Evolutionary conservation across 92 coral and sea anemone species (phyloP), one percentile per base, ranked within the genome.

Genomic region (Galaxea fascicularis): DNA sequence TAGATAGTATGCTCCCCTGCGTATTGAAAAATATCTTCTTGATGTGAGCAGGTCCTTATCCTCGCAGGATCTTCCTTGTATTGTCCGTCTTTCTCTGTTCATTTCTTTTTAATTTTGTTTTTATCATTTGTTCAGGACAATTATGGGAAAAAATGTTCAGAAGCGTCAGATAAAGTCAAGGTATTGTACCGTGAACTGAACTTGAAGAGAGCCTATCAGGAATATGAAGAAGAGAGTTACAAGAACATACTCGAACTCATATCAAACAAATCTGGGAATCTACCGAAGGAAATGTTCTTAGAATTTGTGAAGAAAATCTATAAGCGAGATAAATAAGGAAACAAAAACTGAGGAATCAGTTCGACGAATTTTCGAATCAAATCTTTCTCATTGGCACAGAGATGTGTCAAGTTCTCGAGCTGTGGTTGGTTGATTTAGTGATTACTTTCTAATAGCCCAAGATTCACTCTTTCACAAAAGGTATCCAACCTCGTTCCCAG

Each of bases 251-350:
- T 89, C 21, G 83, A 90, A 11, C 90, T 91, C 18, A 95, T 97
- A 65, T 44, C 86, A 8, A 79, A 82, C 26, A 88, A 92, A 75
- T 95, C 99, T 6, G 92, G 30, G n/a, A 79, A 64, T 24, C 81
- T 97, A 44, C 99, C 99, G 0, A 89, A 91, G 24, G 98, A 64
- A 39, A 72, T 97, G 82, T 97, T 97, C 60, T 67, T 85, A 67
- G 98, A 95, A 68, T 89, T 97, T 81, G 94, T 91, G 4, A 87
- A 86, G 72, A 97, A 97, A 77, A 95, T 97, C 28, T 97, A 97
- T 81, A 97, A 97, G 71, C 88, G 99, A 56, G 87, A 95, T 31
- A 97, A 95, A 57, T 97, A 75, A 86, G 65, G 26, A 56, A 4
- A 3, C 20, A 8, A 24, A 22, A 11, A 15, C 53, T 71, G 28